phyloP scores from a whole-genome alignment of 2,797 vertebrate species.

The Lepidocolaptes lacrymiger region DNA sequence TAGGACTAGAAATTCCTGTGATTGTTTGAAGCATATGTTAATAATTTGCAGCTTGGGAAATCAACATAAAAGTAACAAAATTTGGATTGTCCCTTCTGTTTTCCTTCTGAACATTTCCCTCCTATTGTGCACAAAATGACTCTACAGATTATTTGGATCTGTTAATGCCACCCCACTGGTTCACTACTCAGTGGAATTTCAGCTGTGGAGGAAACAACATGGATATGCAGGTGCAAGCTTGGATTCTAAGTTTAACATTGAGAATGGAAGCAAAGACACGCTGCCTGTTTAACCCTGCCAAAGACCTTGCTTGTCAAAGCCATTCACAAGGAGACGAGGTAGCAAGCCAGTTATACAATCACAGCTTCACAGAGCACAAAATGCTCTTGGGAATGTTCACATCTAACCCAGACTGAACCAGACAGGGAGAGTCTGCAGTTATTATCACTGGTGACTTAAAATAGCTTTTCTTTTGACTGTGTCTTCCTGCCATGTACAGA shows the following conservation, averaged over 20 bases:
- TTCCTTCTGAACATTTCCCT: background rate
- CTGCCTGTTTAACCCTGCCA: background rate
- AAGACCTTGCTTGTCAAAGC: background rate
- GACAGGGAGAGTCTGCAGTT: background rate
- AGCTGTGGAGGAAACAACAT: background rate
- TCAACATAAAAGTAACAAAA: background rate
- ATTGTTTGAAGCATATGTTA: background rate
- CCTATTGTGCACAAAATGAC: background rate
- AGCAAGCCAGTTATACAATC: background rate
- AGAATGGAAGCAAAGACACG: background rate
- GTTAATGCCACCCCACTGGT: rapidly evolving
- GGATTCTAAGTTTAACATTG: background rate
- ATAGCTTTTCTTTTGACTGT: constrained; percentile 25
- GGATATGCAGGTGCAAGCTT: background rate
- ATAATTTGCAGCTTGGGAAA: background rate
- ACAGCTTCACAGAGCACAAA: background rate
- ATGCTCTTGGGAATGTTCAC: background rate
- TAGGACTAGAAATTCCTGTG: background rate
- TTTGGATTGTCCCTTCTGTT: background rate
- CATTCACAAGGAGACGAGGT: background rate
- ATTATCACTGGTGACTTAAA: constrained; percentile 21
- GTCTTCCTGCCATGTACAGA: background rate
- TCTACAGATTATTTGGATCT: background rate
- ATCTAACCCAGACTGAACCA: background rate
- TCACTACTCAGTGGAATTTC: background rate